Percentiles rank a stretch among this genome's conserved stretches.
Conservation (phyloP, 2,888 invertebrate genomes). For the Crematogaster levior region DNA sequence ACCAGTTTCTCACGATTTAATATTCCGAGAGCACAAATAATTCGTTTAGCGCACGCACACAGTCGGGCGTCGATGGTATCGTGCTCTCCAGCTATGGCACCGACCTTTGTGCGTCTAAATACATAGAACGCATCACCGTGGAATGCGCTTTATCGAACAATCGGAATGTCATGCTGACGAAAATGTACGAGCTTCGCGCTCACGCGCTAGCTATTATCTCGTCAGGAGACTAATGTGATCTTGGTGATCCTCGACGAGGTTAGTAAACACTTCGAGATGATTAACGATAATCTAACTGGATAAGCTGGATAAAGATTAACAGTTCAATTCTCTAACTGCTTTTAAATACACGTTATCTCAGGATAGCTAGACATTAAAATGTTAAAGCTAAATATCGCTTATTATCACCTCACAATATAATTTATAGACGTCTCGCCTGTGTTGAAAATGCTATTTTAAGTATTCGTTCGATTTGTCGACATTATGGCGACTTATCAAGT, state of each 20-base stretch:
- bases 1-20: conserved; percentile 59
- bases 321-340: conserved; percentile 33
- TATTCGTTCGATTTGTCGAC: not conserved
- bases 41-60: conserved; percentile 44
- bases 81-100: not conserved
- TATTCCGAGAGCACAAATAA: conserved; percentile 54
- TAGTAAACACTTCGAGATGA: conserved; percentile 51
- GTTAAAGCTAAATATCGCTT: not conserved
- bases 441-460: not conserved
- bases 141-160: conserved; percentile 55
- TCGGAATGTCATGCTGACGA: conserved; percentile 55
- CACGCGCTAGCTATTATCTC: conserved; percentile 40
- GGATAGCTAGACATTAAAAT: not conserved
- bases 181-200: conserved; percentile 43
- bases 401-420: not conserved
- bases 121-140: conserved; percentile 40
- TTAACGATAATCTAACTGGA: conserved; percentile 47
- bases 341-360: conserved; percentile 29
- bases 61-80: conserved; percentile 36
- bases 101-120: conserved; percentile 43
- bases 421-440: not conserved
- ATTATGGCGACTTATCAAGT: not conserved
- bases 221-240: conserved; percentile 53
- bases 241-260: conserved; percentile 37
- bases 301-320: conserved; percentile 48